Evolutionary conservation across 2,113 vertebrate species (phyloP).

Genomic region (Malaclemys terrapin): DNA sequence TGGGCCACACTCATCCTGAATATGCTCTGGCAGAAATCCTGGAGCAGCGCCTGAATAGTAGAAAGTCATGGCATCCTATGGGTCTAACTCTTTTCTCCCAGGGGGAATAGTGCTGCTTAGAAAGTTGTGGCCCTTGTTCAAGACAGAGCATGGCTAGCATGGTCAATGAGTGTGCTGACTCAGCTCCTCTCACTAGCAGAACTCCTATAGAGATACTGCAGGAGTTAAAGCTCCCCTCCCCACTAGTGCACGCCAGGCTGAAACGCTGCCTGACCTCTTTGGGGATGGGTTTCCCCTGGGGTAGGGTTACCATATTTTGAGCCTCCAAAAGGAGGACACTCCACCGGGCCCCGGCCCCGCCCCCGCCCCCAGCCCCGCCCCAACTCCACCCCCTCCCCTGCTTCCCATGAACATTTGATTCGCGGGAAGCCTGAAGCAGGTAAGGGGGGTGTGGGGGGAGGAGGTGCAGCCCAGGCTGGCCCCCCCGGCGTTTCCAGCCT

Average conservation of each 20-base stretch:
- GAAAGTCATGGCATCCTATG: neutral
- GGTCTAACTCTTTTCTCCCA: rapidly evolving
- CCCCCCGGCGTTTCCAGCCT: too few relatives aligned
- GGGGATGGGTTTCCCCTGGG: neutral
- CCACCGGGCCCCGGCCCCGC: too few relatives aligned
- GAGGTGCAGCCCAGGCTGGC: too few relatives aligned
- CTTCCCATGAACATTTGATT: too few relatives aligned
- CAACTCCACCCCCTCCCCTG: too few relatives aligned
- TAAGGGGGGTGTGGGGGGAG: too few relatives aligned
- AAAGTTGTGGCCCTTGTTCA: rapidly evolving
- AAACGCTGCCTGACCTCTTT: neutral
- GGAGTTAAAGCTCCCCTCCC: neutral
- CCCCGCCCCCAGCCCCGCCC: too few relatives aligned
- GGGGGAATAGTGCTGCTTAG: neutral
- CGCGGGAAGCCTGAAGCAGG: too few relatives aligned
- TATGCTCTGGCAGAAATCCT: neutral
- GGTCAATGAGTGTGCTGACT: neutral
- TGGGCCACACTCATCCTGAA: rapidly evolving
- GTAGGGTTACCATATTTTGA: too few relatives aligned
- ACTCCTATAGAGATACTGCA: rapidly evolving
- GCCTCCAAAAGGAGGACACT: too few relatives aligned
- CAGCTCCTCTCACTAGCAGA: neutral
- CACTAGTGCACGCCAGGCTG: rapidly evolving
- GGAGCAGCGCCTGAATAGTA: rapidly evolving
- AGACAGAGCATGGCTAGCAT: rapidly evolving